These are phyloP conservation scores for Aphrocallistes beatrix DNA, from an alignment of 37 sponge, comb jelly and placozoan genomes.

Conservation along the genomic window DNA sequence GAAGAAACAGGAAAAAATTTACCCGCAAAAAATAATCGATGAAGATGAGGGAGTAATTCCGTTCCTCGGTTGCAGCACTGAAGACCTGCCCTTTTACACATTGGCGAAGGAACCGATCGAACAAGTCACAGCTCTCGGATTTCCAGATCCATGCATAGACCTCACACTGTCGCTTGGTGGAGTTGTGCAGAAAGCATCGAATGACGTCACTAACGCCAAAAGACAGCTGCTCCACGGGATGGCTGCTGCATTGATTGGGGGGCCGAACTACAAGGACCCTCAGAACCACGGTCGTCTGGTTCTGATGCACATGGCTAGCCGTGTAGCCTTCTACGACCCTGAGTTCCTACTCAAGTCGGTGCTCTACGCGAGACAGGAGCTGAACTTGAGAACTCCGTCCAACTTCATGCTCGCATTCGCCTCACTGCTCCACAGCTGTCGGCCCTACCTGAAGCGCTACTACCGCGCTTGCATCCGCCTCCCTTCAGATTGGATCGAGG, in stretches of 20 bases:
- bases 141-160: background rate
- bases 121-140: background rate
- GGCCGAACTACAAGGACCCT: constrained; percentile 57
- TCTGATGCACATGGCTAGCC: constrained; percentile 32
- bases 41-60: constrained; percentile 3
- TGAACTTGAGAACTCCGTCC: constrained; percentile 87
- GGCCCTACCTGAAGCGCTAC: constrained; percentile 88
- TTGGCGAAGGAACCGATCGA: background rate
- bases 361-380: constrained; percentile 72
- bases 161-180: background rate
- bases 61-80: background rate
- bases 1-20: background rate
- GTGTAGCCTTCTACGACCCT: constrained; percentile 57
- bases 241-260: constrained; percentile 77
- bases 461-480: constrained; percentile 56
- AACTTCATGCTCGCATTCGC: constrained; percentile 94
- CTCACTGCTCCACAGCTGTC: constrained; percentile 52
- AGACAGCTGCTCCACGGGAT: constrained; percentile 65
- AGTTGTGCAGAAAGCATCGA: background rate
- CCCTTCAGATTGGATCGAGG: constrained; percentile 99
- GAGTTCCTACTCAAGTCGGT: constrained; percentile 92
- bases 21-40: background rate
- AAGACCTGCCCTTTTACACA: background rate
- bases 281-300: constrained; percentile 38
- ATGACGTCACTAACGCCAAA: constrained; percentile 27